Evolutionary conservation across 2,797 vertebrate species (phyloP).

Genomic region (Thalassophryne amazonica): DNA sequence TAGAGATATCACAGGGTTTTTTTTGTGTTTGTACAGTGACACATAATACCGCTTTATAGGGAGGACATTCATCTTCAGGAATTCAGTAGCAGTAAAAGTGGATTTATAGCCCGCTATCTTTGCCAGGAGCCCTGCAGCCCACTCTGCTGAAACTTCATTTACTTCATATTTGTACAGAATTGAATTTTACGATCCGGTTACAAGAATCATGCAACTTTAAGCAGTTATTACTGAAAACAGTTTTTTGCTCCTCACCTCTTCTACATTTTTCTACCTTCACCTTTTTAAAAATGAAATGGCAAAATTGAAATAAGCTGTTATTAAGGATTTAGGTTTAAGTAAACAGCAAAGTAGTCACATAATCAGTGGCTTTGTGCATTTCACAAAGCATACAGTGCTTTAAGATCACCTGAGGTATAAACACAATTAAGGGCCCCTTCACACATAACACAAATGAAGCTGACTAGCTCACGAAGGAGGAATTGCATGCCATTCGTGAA

Average conservation of each 20-base stretch:
- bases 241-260: not conserved
- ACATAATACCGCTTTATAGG: constrained; percentile 42
- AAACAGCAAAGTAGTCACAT: too few relatives aligned
- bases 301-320: too few relatives aligned
- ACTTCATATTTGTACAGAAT: not conserved
- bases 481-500: too few relatives aligned
- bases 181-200: not conserved
- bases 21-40: constrained; percentile 46
- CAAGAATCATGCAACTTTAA: not conserved
- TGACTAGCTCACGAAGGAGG: too few relatives aligned
- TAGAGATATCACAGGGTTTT: constrained; percentile 36
- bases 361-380: too few relatives aligned
- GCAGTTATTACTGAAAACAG: not conserved
- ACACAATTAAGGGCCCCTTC: too few relatives aligned
- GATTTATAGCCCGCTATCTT: constrained; percentile 48
- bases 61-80: constrained; percentile 54
- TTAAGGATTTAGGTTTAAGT: too few relatives aligned
- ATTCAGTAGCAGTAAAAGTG: constrained; percentile 52
- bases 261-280: not conserved
- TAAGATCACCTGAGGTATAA: too few relatives aligned
- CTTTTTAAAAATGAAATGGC: too few relatives aligned
- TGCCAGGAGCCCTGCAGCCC: constrained; percentile 12
- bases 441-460: too few relatives aligned
- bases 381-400: too few relatives aligned
- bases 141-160: constrained; percentile 32